Conservation (phyloP, 2,113 vertebrate species). For the Microtus richardsoni region DNA sequence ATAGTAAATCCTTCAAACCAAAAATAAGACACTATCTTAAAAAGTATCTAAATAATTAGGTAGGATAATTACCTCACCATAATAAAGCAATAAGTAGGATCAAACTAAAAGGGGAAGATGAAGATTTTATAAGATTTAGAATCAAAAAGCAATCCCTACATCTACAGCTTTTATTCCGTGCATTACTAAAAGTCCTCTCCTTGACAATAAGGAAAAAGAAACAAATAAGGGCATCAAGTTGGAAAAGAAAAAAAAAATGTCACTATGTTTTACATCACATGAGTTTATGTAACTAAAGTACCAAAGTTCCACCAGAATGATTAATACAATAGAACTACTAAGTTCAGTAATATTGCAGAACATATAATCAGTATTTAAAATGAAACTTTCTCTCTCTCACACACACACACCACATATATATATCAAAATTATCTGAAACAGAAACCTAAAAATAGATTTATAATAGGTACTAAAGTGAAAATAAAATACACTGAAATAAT, state of each 20-base stretch:
- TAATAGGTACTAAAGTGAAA: neutral
- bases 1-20: neutral
- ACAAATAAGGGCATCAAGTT: neutral
- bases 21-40: neutral
- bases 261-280: neutral
- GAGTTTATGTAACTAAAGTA: neutral
- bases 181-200: neutral
- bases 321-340: neutral
- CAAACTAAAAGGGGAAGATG: neutral
- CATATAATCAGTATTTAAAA: neutral
- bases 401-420: too few relatives aligned
- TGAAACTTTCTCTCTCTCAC: too few relatives aligned
- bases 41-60: neutral
- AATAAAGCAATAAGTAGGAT: neutral
- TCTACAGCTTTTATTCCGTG: neutral
- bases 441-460: neutral
- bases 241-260: neutral
- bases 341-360: neutral
- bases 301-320: neutral
- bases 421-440: neutral
- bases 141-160: neutral
- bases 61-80: neutral
- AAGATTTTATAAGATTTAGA: neutral
- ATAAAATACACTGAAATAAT: neutral
- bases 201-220: neutral